Evolutionary conservation across 2,888 invertebrate genomes (phyloP), one percentile per base, ranked within the genome.

Genomic region (Agrochola macilenta): DNA sequence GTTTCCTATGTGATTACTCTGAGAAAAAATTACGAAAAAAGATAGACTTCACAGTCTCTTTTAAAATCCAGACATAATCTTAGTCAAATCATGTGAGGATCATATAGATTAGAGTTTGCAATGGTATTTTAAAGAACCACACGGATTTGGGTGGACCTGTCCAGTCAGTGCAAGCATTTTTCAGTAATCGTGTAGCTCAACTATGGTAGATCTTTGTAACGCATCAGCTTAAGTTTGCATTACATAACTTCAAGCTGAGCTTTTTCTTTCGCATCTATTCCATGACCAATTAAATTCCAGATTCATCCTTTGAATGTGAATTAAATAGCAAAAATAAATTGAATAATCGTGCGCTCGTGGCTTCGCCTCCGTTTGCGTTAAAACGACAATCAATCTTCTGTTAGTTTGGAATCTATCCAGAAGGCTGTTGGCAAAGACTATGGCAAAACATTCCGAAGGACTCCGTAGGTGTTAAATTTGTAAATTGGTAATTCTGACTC

Each of bases 331-430:
- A 70, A 75, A 82, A 80, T 81, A 77, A 77, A 75, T 77, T 69
- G 69, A 80, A 78, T 74, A 81, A 81, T 76, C 79, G 79, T 78
- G 69, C 74, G 74, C 58, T 81, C 71, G 76, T 77, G 77, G 71
- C 26, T 77, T 60, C 57, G 68, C 69, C 69, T 88, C 76, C 39
- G 71, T 84, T 80, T 75, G 69, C 60, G 43, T 79, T 64, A 76
- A 78, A 68, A 72, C 74, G 43, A n/a, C 70, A 43, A 89, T 89
- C 82, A 87, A 87, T 87, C 86, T 89, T 78, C 63, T 84, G 87
- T 89, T 85, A 84, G 64, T 72, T 88, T 89, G 89, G 91, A 90
- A 89, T 88, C 81, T 76, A 81, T 87, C 88, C 89, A 88, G 84
- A 70, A 79, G 74, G 46, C 69, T 79, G 68, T 89, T 90, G 87